Conservation (phyloP, 1,140 invertebrate species). For the Chlorops oryzae region DNA sequence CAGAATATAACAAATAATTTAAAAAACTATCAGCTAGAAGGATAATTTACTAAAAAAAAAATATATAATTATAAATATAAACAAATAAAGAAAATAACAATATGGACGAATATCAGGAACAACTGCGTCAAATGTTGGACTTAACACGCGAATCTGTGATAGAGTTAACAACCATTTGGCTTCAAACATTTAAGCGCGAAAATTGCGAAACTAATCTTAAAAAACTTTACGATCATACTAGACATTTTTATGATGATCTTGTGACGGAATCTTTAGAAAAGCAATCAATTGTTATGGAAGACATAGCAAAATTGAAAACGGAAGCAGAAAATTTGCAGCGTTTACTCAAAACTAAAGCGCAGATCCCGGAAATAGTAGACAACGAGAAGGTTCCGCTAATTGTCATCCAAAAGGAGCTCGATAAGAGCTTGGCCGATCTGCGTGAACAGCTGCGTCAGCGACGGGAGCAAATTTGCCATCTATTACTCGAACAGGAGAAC, state of each 20-base stretch:
- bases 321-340: constrained; percentile 21
- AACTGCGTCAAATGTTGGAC: constrained; percentile 22
- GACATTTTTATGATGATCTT: constrained; percentile 26
- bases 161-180: constrained; percentile 25
- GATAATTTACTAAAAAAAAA: too few species aligned
- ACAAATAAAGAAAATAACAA: too few species aligned
- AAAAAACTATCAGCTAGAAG: too few species aligned
- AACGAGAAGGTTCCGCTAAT: constrained; percentile 24
- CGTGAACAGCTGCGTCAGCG: constrained; percentile 22
- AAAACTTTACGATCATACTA: constrained; percentile 24
- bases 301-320: constrained; percentile 16
- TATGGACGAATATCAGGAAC: too few species aligned
- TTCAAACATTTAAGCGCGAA: constrained; percentile 24
- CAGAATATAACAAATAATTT: too few species aligned
- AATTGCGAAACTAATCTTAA: constrained; percentile 19
- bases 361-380: constrained; percentile 15
- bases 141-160: constrained; percentile 24
- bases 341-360: constrained; percentile 19
- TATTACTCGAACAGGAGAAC: constrained; percentile 29
- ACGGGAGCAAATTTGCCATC: constrained; percentile 24
- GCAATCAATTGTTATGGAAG: constrained; percentile 14
- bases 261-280: constrained; percentile 27
- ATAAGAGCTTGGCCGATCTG: constrained; percentile 23
- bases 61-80: too few species aligned
- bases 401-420: constrained; percentile 22